Percentiles rank a stretch among this genome's conserved stretches.
Evolutionary conservation across 1,140 invertebrate genomes (phyloP).

Genomic region (Thalassaphorura encarpata): DNA sequence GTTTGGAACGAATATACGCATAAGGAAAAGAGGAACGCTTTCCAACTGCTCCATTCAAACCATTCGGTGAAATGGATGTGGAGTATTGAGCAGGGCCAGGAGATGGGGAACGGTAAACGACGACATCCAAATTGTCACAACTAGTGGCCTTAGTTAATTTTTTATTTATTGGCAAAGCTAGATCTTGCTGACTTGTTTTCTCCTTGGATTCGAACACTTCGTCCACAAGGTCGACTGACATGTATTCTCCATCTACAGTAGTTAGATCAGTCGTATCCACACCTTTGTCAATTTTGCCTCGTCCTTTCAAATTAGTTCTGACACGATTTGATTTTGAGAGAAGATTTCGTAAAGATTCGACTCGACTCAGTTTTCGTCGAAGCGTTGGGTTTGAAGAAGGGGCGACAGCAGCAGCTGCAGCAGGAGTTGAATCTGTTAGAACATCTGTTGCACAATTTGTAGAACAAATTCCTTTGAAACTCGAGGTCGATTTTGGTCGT

Average conservation of each 20-base stretch:
- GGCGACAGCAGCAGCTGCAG: background rate
- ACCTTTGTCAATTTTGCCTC: conserved; percentile 21
- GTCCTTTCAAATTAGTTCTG: background rate
- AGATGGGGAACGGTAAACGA: too few relatives aligned
- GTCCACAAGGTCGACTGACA: background rate
- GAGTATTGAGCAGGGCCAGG: background rate
- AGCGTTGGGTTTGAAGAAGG: background rate
- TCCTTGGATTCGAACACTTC: background rate
- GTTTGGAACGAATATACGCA: conserved; percentile 36
- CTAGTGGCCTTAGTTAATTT: conserved; percentile 20
- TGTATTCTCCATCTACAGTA: conserved; percentile 1
- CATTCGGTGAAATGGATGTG: background rate
- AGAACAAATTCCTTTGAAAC: background rate
- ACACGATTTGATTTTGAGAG: conserved; percentile 20
- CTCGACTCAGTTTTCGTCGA: conserved; percentile 43
- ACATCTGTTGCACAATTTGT: background rate
- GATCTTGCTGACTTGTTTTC: too few relatives aligned
- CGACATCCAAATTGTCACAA: conserved; percentile 31
- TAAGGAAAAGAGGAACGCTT: conserved; percentile 36
- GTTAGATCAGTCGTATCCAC: conserved; percentile 13
- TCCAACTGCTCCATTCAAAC: background rate
- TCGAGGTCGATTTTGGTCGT: background rate
- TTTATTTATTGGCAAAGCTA: background rate
- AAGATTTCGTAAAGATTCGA: conserved; percentile 48
- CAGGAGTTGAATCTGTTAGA: background rate